Evolutionary conservation across 2,888 invertebrate genomes (phyloP), one percentile per base, ranked within the genome.

Genomic region (Artemia sinica): DNA sequence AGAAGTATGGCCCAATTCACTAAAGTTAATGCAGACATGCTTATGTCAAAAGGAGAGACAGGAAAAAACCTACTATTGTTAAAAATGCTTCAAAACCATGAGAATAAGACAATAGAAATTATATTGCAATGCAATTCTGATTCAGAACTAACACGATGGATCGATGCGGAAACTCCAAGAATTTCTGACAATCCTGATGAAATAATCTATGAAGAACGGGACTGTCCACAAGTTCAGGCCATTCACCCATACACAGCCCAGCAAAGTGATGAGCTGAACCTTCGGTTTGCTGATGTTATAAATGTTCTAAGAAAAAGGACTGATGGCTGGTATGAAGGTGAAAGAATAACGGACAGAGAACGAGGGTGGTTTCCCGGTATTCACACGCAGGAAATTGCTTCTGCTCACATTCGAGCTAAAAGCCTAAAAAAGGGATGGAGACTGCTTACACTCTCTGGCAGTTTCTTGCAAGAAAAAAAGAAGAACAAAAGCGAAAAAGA

Each of bases 401-500:
- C 92, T 65, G 84, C 89, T 65, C 96, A 96, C 80, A 90, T 93
- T 66, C 83, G 94, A 73, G 91, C 95, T 67, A 84, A 90, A 75
- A 94, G 96, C 82, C 83, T 95, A 73, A 86, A 90, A 72, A 91
- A 93, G 78, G 83, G 94, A 69, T 89, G 95, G 80, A 84, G 92
- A 70, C 82, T 95, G 73, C 82, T n/a, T n/a, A n/a, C n/a, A n/a
- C n/a, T n/a, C n/a, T n/a, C n/a, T n/a, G n/a, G n/a, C n/a, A n/a
- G n/a, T n/a, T n/a, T n/a, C n/a, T n/a, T n/a, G n/a, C n/a, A n/a
- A n/a, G n/a, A n/a, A n/a, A n/a, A n/a, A n/a, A n/a, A n/a, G n/a
- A n/a, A n/a, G n/a, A n/a, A n/a, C n/a, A n/a, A n/a, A n/a, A n/a
- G n/a, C n/a, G n/a, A n/a, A n/a, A n/a, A n/a, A n/a, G n/a, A n/a